A percentile compares a stretch with the other conserved stretches of the same genome.
phyloP scores from a whole-genome alignment of 2,113 vertebrate genomes.

The Dipodomys merriami region DNA sequence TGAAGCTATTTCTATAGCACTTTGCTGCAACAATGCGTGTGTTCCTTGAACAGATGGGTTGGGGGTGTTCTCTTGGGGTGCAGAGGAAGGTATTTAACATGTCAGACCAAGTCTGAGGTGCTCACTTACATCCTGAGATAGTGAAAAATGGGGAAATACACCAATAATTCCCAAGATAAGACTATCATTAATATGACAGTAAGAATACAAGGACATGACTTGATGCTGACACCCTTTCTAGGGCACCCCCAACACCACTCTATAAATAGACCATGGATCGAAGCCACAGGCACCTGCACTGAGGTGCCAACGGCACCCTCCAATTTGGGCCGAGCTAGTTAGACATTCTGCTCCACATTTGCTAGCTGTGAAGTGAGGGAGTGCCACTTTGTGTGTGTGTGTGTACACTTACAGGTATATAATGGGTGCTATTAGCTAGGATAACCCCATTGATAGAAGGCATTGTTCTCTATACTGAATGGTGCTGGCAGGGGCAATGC shows the following conservation, averaged over 20 bases:
- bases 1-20: conserved; percentile 53
- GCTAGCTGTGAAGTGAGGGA: neutral
- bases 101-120: conserved; percentile 18
- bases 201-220: neutral
- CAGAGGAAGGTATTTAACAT: conserved; percentile 41
- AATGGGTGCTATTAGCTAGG: neutral
- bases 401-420: neutral
- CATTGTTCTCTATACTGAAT: neutral
- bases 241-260: neutral
- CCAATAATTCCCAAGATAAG: conserved; percentile 10
- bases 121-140: neutral
- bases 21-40: neutral
- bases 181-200: neutral
- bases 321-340: neutral
- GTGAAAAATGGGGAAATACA: neutral
- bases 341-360: neutral
- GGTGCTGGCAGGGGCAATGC: neutral
- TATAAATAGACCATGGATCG: neutral
- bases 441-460: neutral
- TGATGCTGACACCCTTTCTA: neutral
- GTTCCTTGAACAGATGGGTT: conserved; percentile 25
- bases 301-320: neutral
- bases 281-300: conserved; percentile 21
- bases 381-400: neutral
- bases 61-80: neutral